Base-by-base conservation (phyloP, 2,797 vertebrate species). In the Anguilla marmorata region DNA sequence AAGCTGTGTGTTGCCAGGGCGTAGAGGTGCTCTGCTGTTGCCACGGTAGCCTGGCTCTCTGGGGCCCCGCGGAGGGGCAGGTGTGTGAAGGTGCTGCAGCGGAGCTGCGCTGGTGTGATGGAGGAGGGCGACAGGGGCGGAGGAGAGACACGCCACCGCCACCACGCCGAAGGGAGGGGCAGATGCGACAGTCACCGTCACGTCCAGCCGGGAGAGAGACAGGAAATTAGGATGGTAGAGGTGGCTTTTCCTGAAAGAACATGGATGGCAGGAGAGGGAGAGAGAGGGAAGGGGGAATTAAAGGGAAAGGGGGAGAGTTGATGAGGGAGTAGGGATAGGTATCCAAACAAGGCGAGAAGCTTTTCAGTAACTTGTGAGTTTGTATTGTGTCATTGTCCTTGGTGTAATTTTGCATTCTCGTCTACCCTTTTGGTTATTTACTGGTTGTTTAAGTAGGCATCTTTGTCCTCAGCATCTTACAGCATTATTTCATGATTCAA, bases 71-170 rank as follows among this genome's bases (percentile, higher is more conserved):
- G 86, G 87, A 86, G 48, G 37, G 50, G 80, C 33, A 85, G 89
- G 88, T 89, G 89, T 69, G 90, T 87, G 74, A 45, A 91, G 91
- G 87, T 91, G 91, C 84, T 91, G 79, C 85, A 85, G 91, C 88
- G 89, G 89, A 93, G 86, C 87, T 86, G 87, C 86, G 89, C 21
- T 89, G 89, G 90, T 90, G 90, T 87, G 91, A 91, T 88, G 89
- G 88, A 84, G 87, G 84, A 89, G 41, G 48, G 85, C 48, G 30
- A 66, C 54, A 86, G 48, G 88, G 91, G 90, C 91, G 69, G 87
- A 86, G 87, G 91, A 90, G 88, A 91, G 90, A 92, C 12, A 56
- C 6, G 88, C 90, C 88, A 89, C 88, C 89, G 90, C 88, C 88
- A 87, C 84, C 89, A 90, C 86, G 21, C 82, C 87, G 86, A 85